These are phyloP conservation scores for Phasianus colchicus DNA, from an alignment of 2,113 vertebrate species.

Conservation along the genomic window DNA sequence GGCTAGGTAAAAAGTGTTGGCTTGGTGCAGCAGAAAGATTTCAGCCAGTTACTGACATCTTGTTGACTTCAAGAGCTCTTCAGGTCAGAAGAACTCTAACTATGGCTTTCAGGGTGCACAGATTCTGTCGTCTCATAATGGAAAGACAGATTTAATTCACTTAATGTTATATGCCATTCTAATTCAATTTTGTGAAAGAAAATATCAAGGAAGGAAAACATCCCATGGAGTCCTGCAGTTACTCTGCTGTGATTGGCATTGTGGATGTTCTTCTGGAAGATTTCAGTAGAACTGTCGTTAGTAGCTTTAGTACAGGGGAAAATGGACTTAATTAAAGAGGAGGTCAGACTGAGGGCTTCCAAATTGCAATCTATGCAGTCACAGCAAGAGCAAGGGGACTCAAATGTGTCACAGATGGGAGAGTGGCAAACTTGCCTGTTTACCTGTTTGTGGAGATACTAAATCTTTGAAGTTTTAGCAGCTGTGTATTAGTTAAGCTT, in stretches of 20 bases:
- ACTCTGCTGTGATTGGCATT: not conserved
- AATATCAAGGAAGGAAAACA: not conserved
- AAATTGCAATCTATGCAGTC: not conserved
- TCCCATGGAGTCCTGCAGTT: not conserved
- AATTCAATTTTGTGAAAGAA: not conserved
- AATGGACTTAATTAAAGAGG: not conserved
- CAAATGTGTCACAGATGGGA: not conserved
- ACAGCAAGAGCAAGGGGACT: not conserved
- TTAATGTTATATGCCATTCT: not conserved
- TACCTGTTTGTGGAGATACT: not conserved
- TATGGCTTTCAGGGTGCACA: not conserved
- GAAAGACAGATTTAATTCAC: not conserved
- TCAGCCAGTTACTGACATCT: not conserved
- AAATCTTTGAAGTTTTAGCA: not conserved
- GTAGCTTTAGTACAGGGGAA: not conserved
- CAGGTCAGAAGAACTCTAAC: not conserved
- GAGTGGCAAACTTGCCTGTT: not conserved
- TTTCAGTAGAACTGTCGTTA: not conserved
- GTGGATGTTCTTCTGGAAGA: not conserved
- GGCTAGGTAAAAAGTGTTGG: not conserved
- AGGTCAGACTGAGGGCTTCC: not conserved
- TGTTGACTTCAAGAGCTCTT: not conserved
- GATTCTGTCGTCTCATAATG: not conserved
- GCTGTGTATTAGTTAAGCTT: not conserved
- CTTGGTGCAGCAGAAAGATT: not conserved